Percentiles rank a stretch among this genome's conserved stretches.
Evolutionary conservation across 2,113 vertebrate species (phyloP).

Genomic region (Caracal caracal): DNA sequence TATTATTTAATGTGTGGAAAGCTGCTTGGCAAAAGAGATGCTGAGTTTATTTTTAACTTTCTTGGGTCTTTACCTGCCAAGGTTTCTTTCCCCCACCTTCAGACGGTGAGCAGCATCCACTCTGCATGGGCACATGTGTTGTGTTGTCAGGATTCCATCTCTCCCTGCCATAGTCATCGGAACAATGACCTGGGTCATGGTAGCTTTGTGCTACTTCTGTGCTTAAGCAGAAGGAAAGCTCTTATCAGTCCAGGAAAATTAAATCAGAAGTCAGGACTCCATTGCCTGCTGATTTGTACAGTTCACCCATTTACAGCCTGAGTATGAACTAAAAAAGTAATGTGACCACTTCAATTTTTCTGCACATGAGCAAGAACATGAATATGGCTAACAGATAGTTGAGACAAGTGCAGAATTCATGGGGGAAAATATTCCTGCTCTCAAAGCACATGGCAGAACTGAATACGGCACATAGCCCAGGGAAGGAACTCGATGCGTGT

Average conservation of each 20-base stretch:
- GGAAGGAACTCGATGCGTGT: neutral
- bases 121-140: conserved; percentile 30
- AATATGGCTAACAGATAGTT: neutral
- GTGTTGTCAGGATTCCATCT: conserved; percentile 52
- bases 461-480: neutral
- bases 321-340: neutral
- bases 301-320: neutral
- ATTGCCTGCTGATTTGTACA: neutral
- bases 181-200: conserved; percentile 4
- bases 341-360: neutral
- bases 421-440: neutral
- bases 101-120: conserved; percentile 33
- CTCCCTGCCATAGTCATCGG: conserved; percentile 49
- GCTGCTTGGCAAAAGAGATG: conserved; percentile 13
- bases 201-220: conserved; percentile 66
- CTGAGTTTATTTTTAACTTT: neutral
- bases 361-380: neutral
- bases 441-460: neutral
- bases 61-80: neutral
- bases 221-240: conserved; percentile 78
- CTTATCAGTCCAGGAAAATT: conserved; percentile 63
- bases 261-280: conserved; percentile 33
- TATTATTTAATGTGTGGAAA: conserved; percentile 48
- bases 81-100: neutral
- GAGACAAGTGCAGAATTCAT: neutral